Evolutionary conservation across 2,888 invertebrate species (phyloP), one percentile per base, ranked within the genome.

Genomic region (Tridacna gigas): DNA sequence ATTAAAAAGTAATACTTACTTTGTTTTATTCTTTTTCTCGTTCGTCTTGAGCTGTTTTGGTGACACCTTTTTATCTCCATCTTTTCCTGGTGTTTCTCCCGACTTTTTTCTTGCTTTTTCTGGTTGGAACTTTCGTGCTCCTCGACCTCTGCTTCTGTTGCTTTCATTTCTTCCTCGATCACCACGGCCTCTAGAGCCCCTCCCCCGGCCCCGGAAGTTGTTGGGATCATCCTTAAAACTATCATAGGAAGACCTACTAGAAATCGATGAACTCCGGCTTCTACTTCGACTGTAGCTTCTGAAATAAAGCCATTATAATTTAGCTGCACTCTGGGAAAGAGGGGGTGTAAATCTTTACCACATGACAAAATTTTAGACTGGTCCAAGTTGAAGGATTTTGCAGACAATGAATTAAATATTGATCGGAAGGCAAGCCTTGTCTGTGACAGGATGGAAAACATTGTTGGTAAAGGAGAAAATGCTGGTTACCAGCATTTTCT

Each of bases 131-230:
- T 51, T n/a, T 51, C 47, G 51, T n/a, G 51, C 71, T 51, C 71
- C 71, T 22, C 71, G 22, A 15, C 71, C 69, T 20, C 69, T 37
- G n/a, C 73, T 73, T 45, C 69, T 79, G 28, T 45, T 65, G 1
- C 65, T 26, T 22, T 73, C 79, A 37, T 61, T 26, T n/a, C 65
- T 79, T 15, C 74, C 79, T 37, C 78, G 80, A 15, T 82, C 66
- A 22, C 82, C 85, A 18, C 85, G 82, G 63, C 87, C 89, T 63
- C 87, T 65, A 20, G 79, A 37, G 22, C 80, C 86, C 66, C 85
- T 76, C 20, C 82, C 88, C 82, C 75, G 88, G 51, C 77, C 78
- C 51, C 80, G 79, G 66, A 47, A 81, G 9, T 79, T 79, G 60
- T 60, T 63, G 15, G 74, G 73, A 22, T 77, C 71, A 63, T 45